Conservation (phyloP, 2,113 vertebrate species). For the mouse (Mus musculus) region DNA sequence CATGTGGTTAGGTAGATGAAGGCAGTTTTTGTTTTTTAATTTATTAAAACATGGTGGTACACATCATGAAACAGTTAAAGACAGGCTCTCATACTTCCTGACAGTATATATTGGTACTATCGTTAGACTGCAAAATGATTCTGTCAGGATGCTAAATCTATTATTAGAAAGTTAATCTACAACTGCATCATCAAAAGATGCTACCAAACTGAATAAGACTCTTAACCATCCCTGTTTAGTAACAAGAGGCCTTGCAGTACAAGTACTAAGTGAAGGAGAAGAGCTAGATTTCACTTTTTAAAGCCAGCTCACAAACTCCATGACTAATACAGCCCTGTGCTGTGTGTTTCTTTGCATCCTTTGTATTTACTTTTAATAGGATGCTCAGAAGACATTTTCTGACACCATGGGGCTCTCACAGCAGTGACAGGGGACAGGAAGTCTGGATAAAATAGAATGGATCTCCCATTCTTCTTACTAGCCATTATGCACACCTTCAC, state of each 20-base stretch:
- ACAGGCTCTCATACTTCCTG: not conserved
- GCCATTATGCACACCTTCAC: not conserved
- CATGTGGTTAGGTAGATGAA: not conserved
- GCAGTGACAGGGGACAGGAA: not conserved
- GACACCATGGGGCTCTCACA: not conserved
- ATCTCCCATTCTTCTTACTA: constrained; percentile 8
- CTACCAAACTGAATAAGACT: constrained; percentile 22
- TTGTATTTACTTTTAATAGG: not conserved
- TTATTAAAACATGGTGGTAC: not conserved
- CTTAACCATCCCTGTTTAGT: not conserved
- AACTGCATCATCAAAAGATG: not conserved
- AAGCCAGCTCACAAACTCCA: not conserved
- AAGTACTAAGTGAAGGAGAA: not conserved
- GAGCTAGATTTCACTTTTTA: not conserved
- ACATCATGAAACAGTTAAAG: not conserved
- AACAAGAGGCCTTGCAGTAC: not conserved
- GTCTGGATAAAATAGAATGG: not conserved
- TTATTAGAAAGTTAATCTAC: not conserved
- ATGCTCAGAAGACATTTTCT: not conserved
- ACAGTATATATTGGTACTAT: not conserved
- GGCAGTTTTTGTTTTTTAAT: not conserved
- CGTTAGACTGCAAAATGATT: not conserved
- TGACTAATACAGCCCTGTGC: not conserved
- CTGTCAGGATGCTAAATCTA: not conserved
- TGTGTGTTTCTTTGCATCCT: constrained; percentile 11